Base-by-base conservation (phyloP, 2,888 invertebrate species). In the Xylota segnis region DNA sequence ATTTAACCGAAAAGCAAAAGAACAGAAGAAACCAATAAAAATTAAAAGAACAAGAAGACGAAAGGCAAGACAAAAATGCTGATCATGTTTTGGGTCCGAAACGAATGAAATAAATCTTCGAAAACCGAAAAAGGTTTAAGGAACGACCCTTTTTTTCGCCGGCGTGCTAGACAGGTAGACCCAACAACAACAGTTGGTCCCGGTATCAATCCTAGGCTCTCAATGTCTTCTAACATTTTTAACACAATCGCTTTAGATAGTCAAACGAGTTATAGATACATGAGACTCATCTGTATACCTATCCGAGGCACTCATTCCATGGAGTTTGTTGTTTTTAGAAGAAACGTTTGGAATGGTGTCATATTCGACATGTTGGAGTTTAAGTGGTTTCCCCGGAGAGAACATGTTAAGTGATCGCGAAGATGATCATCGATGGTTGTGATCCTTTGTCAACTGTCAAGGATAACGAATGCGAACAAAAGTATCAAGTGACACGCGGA, bases 1-100 rank as follows among this genome's bases (percentile, higher is more conserved):
- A 82, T 82, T 86, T 81, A 86, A 59, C 86, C 86, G 76, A 86
- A 66, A 81, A 76, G 76, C 34, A 52, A 52, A 70, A 43, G 81
- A 86, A 86, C 82, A 86, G 76, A 86, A 72, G 86, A 86, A 82
- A 76, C 66, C 76, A 86, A 86, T 86, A 86, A 86, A 86, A 86
- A 82, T 86, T 76, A 86, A 82, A 81, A 68, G 74, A 70, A 75
- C 34, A 43, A 71, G 56, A 18, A 58, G 52, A 18, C 10, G 32
- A 40, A 65, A 34, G 43, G 29, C 29, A 14, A 58, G 32, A 56
- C 45, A 61, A 66, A 40, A 74, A 81, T 75, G 47, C 84, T 65
- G 81, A 84, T 81, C 84, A 71, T 84, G 84, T 84, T 71, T 75
- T 70, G 70, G 72, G 65, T 70, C 75, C 66, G 75, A 81, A 86